Conservation (phyloP, 2,888 invertebrate species). For the Caenorhabditis plicata region DNA sequence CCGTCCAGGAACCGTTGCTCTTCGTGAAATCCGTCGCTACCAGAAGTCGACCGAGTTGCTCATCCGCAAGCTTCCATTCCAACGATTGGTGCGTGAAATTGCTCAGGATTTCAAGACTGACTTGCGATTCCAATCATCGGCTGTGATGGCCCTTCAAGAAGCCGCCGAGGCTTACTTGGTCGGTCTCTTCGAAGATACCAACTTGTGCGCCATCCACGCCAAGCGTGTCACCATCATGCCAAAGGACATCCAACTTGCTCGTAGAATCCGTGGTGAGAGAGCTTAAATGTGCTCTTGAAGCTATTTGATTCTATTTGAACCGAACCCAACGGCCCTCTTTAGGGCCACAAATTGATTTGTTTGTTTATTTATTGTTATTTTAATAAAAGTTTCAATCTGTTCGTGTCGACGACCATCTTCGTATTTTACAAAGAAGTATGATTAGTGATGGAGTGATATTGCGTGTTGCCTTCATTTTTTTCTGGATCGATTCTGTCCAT, state of each 20-base stretch:
- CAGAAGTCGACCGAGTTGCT: slow-evolving; percentile 95
- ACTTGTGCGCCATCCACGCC: slow-evolving; percentile 94
- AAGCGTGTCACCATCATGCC: slow-evolving; percentile 97
- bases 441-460: too few species aligned
- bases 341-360: too few species aligned
- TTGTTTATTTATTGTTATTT: too few species aligned
- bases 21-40: slow-evolving; percentile 92
- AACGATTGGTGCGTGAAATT: slow-evolving; percentile 43
- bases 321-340: too few species aligned
- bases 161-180: slow-evolving; percentile 82
- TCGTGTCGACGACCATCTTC: too few species aligned
- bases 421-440: too few species aligned
- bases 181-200: slow-evolving; percentile 90
- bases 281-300: too few species aligned
- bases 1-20: slow-evolving; percentile 90
- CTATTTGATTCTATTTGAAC: too few species aligned
- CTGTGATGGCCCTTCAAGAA: slow-evolving; percentile 72
- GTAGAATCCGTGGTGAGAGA: slow-evolving; percentile 72
- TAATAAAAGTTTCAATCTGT: too few species aligned
- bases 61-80: too few species aligned
- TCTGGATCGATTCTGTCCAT: too few species aligned
- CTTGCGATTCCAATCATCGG: slow-evolving; percentile 42
- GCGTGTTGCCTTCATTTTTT: too few species aligned
- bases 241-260: slow-evolving; percentile 78
- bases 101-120: slow-evolving; percentile 47